Evolutionary conservation across 2,113 vertebrate genomes (phyloP), one percentile per base, ranked within the genome.

Genomic region (Amphiprion ocellaris): DNA sequence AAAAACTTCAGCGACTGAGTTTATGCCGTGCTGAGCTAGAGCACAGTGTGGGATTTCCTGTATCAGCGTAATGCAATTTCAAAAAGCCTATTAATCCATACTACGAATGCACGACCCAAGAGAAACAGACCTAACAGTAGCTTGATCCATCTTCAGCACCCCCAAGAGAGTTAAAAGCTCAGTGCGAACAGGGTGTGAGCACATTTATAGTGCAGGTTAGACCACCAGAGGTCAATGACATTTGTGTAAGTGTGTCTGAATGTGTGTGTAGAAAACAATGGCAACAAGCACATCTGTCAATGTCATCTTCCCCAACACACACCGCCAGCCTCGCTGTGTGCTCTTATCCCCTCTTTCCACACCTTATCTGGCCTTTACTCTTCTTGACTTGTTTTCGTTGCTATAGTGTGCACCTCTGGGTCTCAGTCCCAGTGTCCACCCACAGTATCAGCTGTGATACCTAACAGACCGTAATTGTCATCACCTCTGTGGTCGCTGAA

Each of bases 81-180:
- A 67, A 77, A 70, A 82, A 61, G 24, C 60, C 73, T 59, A 85
- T 87, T 84, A 88, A 82, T 74, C 76, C 74, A 71, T 58, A 47
- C 66, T 24, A 76, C 52, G 46, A 82, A 60, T 65, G 23, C 52
- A 81, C 69, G 82, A 79, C 86, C 78, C 64, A 58, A n/a, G 41
- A 63, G 66, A 64, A 74, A 49, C 71, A 69, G 63, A 44, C 30
- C 66, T 49, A 61, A 74, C 68, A 56, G 56, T 23, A 53, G 72
- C 75, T 68, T 82, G 65, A 78, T 89, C 82, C 74, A 85, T 85
- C 74, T 79, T 84, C 59, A 70, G 41, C 12, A 70, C 70, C 67
- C 79, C 52, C 73, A 60, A 84, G 74, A 78, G 84, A 78, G 76
- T 69, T 73, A 53, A 84, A 66, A 53, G 64, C 61, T 26, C 37